These are phyloP conservation scores for Hylomyscus alleni DNA, from an alignment of 2,797 vertebrate species.

Conservation along the genomic window DNA sequence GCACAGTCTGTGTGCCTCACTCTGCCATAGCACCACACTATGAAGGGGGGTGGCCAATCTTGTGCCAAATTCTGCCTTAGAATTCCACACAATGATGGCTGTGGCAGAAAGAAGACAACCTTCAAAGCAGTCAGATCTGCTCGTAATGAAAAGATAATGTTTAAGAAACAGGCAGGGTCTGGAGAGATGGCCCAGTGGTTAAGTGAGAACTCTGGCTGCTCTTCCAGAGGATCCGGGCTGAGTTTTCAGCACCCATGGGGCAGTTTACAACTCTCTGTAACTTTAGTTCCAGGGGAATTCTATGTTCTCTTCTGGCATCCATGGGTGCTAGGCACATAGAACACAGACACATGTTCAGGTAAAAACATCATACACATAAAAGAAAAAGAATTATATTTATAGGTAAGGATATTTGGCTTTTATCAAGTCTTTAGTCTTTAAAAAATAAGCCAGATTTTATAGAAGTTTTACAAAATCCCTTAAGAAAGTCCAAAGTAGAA, in stretches of 20 bases:
- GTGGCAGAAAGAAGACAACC: background rate
- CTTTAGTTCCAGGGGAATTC: too few species aligned
- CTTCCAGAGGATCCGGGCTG: too few species aligned
- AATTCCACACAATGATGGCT: background rate
- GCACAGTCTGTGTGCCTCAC: accelerated
- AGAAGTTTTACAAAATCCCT: background rate
- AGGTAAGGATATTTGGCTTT: slow-evolving; percentile 36
- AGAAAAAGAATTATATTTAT: background rate
- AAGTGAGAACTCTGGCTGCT: background rate
- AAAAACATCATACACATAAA: background rate
- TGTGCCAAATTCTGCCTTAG: background rate
- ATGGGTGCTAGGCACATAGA: background rate
- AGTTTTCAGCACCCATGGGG: background rate
- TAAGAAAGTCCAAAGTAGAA: background rate
- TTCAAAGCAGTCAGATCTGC: background rate
- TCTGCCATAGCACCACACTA: background rate
- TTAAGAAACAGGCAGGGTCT: slow-evolving; percentile 29
- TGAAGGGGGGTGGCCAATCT: background rate
- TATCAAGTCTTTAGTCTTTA: slow-evolving; percentile 20
- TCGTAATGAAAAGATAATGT: background rate
- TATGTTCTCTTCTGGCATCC: background rate
- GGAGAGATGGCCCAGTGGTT: background rate
- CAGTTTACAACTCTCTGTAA: background rate
- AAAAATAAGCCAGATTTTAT: slow-evolving; percentile 1
- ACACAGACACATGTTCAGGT: background rate